Base-by-base conservation (phyloP, 1,140 invertebrate genomes). In the Babylonia areolata region DNA sequence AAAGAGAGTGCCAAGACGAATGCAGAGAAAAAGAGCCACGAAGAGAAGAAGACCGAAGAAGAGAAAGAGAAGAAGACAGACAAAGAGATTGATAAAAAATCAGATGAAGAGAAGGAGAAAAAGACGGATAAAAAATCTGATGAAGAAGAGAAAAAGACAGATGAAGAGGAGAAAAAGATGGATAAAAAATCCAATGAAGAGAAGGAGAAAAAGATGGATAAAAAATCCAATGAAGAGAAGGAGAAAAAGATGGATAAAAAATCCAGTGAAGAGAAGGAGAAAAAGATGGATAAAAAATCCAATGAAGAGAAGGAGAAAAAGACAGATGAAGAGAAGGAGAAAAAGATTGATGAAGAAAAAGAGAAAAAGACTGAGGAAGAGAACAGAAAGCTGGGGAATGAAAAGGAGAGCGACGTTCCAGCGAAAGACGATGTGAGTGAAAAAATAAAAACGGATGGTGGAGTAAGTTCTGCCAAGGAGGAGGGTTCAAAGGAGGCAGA, bases 191-290 rank as follows among this genome's bases (percentile, higher is more conserved):
- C 17, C 46, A 51, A 17, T 51, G 46, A 51, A 87, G 82, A 12
- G 23, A 35, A 64, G 77, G 58, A 51, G 37, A 82, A 20, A 0
- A 75, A 81, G 12, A 28, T 85, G 28, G 87, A 87, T n/a, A 86
- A 73, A 40, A 28, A 84, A n/a, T 77, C 81, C 12, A 71, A 58
- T 40, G 85, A 78, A 81, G 81, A 86, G 73, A 84, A 37, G 35
- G 39, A 79, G 11, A 42, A 85, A 2, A 75, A 81, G 12, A 28
- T 85, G 28, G 87, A 87, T n/a, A 86, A 73, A 40, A 28, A 84
- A n/a, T 77, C 81, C 12, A 71, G 64, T 40, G 85, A 78, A 81
- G 81, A 86, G 73, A 79, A 87, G 75, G 87, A 82, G 73, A 79
- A 40, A 31, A 78, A 37, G 51, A 17, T 15, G 77, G 51, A 78